phyloP scores from a whole-genome alignment of 37 sponge, comb jelly and placozoan species.

The Lycopodina hypogea region DNA sequence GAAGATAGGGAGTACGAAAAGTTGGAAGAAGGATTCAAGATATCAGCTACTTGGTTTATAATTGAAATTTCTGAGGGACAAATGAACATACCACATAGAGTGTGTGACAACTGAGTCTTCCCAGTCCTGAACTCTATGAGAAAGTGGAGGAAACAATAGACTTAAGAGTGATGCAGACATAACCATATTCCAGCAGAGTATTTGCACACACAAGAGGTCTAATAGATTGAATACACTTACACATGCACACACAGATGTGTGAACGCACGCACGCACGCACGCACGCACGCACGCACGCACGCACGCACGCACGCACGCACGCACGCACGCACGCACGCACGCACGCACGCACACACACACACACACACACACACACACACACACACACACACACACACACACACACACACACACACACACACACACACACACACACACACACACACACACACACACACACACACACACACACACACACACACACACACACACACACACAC shows the following conservation, averaged over 20 bases:
- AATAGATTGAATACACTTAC: no score
- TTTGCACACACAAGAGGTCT: neutral
- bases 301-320: slow-evolving; percentile 37
- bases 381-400: neutral
- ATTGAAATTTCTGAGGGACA: neutral
- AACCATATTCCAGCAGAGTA: neutral
- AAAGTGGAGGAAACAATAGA: neutral
- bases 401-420: slow-evolving; percentile 83
- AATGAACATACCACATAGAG: slow-evolving; percentile 85
- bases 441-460: neutral
- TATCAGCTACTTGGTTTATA: neutral
- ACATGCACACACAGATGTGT: neutral
- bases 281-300: neutral
- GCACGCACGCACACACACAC: neutral
- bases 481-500: neutral
- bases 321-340: no score
- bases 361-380: neutral
- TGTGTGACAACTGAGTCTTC: slow-evolving; percentile 97
- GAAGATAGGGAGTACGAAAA: neutral
- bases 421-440: neutral
- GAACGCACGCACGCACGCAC: neutral
- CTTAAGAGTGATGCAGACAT: neutral
- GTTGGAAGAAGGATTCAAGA: neutral
- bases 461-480: neutral
- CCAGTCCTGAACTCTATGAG: slow-evolving; percentile 94